Evolutionary conservation across 2,113 vertebrate genomes (phyloP), one percentile per base, ranked within the genome.

Genomic region (Oenanthe melanoleuca): DNA sequence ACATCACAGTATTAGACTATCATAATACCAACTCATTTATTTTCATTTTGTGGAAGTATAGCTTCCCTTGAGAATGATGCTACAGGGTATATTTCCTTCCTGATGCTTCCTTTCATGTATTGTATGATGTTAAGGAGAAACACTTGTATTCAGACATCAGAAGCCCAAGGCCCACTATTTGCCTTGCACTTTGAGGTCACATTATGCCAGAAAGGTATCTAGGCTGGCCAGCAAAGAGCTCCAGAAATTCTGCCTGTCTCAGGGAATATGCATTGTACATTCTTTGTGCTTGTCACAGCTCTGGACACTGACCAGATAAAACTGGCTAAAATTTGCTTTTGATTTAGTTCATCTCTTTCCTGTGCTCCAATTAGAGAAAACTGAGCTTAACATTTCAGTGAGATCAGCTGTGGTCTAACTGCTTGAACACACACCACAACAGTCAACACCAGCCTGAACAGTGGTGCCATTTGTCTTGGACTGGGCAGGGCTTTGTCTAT

Each of bases 1-100:
- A 95, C 65, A 95, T 86, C 95, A 89, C 56, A 93, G 73, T 82
- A 67, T 95, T 95, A 95, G 79, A 92, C 81, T 91, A 75, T 79
- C 74, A 64, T 92, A 93, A 95, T 92, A 86, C 74, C 34, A 93
- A 95, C 81, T 94, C 83, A 85, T 96, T 95, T 95, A 94, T 97
- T 97, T 97, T 97, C 57, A 86, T 94, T 97, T 96, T 91, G 74
- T 84, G 59, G 45, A 96, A 92, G 72, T 49, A 69, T 53, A 69
- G 28, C 29, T 94, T 97, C 94, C 89, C 88, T 73, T 34, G 72
- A 79, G 91, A 93, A 34, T 60, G 72, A 60, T 69, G 77, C 81
- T 93, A 65, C 64, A 61, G 40, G 38, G 80, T 88, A 78, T 85
- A 52, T 90, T 92, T 93, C 92, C 93, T 94, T 93, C 74, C 92